Percentiles rank a stretch among this genome's conserved stretches.
Conservation (phyloP, 2,888 invertebrate genomes). For the Melanostoma scalare region DNA sequence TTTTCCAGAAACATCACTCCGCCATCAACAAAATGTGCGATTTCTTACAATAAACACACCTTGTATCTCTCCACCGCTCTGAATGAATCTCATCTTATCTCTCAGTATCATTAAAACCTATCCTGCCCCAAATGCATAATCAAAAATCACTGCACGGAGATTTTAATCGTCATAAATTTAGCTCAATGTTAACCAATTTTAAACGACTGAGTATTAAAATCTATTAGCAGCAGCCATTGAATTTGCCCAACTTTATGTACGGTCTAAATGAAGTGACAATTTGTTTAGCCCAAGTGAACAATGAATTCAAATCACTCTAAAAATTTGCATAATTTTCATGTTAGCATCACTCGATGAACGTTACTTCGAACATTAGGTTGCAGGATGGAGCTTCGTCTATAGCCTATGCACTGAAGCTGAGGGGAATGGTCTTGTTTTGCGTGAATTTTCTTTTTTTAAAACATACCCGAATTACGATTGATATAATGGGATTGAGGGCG, state of each 20-base stretch:
- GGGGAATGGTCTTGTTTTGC: no score
- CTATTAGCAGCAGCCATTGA: slow-evolving; percentile 27
- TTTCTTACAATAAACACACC: no score
- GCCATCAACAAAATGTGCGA: no score
- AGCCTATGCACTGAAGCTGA: no score
- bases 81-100: no score
- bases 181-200: slow-evolving; percentile 41
- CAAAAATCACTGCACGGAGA: slow-evolving; percentile 2
- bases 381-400: not conserved
- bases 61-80: no score
- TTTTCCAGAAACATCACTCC: no score
- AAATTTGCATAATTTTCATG: slow-evolving; percentile 58
- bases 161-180: slow-evolving; percentile 29
- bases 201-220: slow-evolving; percentile 24
- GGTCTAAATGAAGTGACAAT: slow-evolving; percentile 26
- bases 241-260: slow-evolving; percentile 7
- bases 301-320: slow-evolving; percentile 45
- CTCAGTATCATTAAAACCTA: no score
- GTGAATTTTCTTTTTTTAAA: no score
- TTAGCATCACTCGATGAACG: slow-evolving; percentile 21
- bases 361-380: not conserved
- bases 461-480: no score
- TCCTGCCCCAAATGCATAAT: not conserved
- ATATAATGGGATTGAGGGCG: no score
- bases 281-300: slow-evolving; percentile 50